Conservation (phyloP, 2,888 invertebrate species). For the Automeris io region DNA sequence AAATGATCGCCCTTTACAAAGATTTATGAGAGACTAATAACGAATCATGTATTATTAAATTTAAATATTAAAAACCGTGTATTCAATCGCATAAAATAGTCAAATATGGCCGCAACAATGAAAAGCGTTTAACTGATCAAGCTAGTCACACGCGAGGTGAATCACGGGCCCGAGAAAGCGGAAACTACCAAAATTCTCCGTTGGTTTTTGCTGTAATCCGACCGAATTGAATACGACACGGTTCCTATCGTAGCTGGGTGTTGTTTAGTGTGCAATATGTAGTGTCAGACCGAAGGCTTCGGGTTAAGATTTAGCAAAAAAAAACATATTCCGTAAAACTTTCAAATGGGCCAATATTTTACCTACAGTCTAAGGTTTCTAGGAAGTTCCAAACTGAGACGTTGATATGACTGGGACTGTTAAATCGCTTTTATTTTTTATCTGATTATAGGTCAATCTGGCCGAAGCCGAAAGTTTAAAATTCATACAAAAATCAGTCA, state of each 20-base stretch:
- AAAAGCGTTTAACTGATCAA: conserved; percentile 61
- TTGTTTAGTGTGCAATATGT: conserved; percentile 46
- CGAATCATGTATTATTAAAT: conserved; percentile 33
- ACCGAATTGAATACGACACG: conserved; percentile 33
- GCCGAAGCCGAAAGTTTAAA: no score
- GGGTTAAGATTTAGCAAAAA: no score
- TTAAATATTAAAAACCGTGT: conserved; percentile 47
- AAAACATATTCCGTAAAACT: no score
- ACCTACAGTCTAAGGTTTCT: no score
- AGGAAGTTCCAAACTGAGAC: no score
- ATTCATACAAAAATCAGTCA: no score
- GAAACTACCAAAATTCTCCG: conserved; percentile 67
- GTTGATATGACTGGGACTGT: no score
- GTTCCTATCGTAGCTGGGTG: conserved; percentile 31
- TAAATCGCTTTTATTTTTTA: no score
- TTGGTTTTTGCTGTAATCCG: conserved; percentile 58
- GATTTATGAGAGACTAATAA: conserved; percentile 30
- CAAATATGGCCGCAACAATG: conserved; percentile 53
- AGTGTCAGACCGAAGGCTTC: no score
- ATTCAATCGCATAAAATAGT: conserved; percentile 46
- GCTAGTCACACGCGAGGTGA: conserved; percentile 58
- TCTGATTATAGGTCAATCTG: no score
- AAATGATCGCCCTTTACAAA: conserved; percentile 50
- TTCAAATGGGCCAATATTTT: no score
- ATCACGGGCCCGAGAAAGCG: conserved; percentile 71